Evolutionary conservation across 2,888 invertebrate species (phyloP), one percentile per base, ranked within the genome.

Genomic region (Pherbina coryleti): DNA sequence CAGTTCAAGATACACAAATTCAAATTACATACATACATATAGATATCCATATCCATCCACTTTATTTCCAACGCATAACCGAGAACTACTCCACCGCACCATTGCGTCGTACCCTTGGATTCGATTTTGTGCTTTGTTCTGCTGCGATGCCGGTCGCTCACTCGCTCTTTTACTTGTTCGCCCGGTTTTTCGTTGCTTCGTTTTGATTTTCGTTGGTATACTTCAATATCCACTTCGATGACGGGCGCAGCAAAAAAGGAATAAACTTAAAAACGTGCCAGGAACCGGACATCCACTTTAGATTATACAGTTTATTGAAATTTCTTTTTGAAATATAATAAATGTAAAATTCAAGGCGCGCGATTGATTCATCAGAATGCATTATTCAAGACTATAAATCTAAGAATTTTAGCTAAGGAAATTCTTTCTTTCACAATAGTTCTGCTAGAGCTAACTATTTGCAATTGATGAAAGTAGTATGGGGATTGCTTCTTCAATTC

Each of bases 51-150:
- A 79, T 83, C 79, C 82, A 82, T 82, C 82, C 82, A 82, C 79
- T 81, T 80, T 71, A 71, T 80, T 82, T 82, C 77, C 79, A 82
- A 84, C 85, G 83, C 81, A 83, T 83, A 83, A 85, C 83, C 84
- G 76, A 44, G 22, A 28, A 8, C 7, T 22, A 31, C n/a, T 11
- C 11, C 60, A 25, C 19, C 37, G 37, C 67, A 53, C 17, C 34
- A 22, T n/a, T 73, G 44, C 22, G 62, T 44, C 49, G 14, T 69
- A 22, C 28, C 25, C 49, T 28, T 22, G 25, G 67, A 44, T 49
- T 64, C 51, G 64, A 64, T 74, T 72, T 60, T 22, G 8, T 31
- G 73, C 62, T 62, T 49, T 28, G 73, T 28, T 49, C 62, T 73
- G 37, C 25, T 44, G 74, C 51, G 66, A 66, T 75, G 75, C 75